Evolutionary conservation across 2,113 vertebrate species (phyloP).

Genomic region (Urocitellus parryii): DNA sequence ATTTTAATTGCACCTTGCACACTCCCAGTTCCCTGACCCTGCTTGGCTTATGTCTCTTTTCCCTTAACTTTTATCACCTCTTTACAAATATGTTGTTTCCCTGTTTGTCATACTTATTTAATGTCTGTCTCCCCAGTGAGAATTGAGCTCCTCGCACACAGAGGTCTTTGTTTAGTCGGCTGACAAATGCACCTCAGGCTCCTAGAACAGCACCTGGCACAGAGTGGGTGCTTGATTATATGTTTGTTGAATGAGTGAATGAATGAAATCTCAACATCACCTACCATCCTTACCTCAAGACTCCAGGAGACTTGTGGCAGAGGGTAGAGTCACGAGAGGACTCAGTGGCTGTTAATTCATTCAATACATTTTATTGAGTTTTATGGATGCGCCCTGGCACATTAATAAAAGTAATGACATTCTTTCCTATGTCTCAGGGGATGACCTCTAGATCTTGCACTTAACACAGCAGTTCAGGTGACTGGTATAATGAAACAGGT

Average conservation of each 20-base stretch:
- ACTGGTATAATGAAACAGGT: background rate
- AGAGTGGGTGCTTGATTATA: background rate
- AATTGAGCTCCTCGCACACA: background rate
- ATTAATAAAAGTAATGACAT: background rate
- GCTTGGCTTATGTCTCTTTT: background rate
- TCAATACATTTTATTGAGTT: background rate
- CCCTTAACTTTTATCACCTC: background rate
- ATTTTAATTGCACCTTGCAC: background rate
- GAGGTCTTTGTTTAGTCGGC: background rate
- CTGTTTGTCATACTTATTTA: slow-evolving; percentile 3
- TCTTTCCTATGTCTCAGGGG: background rate
- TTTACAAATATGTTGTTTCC: slow-evolving; percentile 20
- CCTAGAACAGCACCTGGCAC: background rate
- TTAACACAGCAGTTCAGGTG: background rate
- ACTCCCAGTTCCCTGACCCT: too few relatives aligned
- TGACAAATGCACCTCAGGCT: background rate
- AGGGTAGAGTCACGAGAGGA: background rate
- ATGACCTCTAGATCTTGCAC: background rate
- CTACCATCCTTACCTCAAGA: background rate
- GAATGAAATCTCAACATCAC: background rate
- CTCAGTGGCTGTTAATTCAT: background rate
- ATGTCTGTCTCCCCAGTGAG: background rate
- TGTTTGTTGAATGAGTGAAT: background rate
- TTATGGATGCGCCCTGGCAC: background rate
- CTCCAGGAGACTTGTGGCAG: background rate